Conservation (phyloP, 92 coral and sea anemone species). For the Muricea muricata region DNA sequence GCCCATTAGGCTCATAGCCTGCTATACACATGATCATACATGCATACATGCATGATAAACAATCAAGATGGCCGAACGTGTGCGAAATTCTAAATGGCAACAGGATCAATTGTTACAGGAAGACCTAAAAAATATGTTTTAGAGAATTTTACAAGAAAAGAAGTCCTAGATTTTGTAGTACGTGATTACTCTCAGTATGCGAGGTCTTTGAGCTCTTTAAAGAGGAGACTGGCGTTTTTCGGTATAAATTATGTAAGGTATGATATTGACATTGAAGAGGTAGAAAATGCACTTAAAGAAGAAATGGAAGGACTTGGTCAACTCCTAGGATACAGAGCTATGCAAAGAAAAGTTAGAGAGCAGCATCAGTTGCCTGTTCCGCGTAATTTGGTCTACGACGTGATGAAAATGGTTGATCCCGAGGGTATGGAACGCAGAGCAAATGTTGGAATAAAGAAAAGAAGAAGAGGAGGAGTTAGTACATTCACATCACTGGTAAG, state of each 20-base stretch:
- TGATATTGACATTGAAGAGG: slow-evolving; percentile 39
- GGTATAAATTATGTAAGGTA: slow-evolving; percentile 42
- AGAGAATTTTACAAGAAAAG: slow-evolving; percentile 19
- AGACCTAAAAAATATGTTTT: slow-evolving; percentile 43
- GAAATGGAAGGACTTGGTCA: slow-evolving; percentile 46
- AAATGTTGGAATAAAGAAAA: slow-evolving; percentile 53
- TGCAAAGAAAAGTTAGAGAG: slow-evolving; percentile 47
- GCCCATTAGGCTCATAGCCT: no score
- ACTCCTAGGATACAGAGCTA: slow-evolving; percentile 45
- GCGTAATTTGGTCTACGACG: slow-evolving; percentile 46
- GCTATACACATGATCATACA: no score
- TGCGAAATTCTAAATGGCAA: slow-evolving; percentile 3
- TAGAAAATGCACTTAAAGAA: slow-evolving; percentile 26
- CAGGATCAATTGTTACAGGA: neutral
- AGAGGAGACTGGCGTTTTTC: slow-evolving; percentile 41
- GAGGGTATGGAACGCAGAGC: slow-evolving; percentile 66
- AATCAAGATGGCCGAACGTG: no score
- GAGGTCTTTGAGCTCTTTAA: slow-evolving; percentile 47
- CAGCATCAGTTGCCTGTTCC: slow-evolving; percentile 54
- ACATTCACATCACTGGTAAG: slow-evolving; percentile 56
- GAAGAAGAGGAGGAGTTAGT: slow-evolving; percentile 47
- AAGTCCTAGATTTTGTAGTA: slow-evolving; percentile 31
- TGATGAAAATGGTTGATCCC: slow-evolving; percentile 63
- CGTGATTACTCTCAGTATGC: slow-evolving; percentile 52
- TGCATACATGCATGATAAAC: no score